Base-by-base conservation (phyloP, 2,888 invertebrate genomes). In the Hemaris fuciformis region DNA sequence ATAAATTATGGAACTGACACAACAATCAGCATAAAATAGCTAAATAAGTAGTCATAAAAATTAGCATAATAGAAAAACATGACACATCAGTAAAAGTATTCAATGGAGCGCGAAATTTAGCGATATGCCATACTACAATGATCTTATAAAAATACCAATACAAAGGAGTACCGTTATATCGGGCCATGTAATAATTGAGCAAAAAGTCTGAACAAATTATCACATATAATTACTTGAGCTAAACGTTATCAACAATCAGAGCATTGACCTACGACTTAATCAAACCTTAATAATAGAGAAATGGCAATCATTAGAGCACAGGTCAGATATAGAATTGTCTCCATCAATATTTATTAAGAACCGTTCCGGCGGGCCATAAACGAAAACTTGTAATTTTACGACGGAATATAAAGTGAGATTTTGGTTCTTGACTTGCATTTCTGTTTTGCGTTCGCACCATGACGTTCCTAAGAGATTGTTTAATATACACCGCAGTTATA, bases 371-470 rank as follows among this genome's bases (percentile, higher is more conserved):
- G 69, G 64, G 72, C 75, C 74, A 77, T 79, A 80, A 77, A 77
- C 74, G 66, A 71, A 78, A 81, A 80, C 80, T 81, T 76, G 78
- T 82, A 80, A 79, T 81, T 79, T 81, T 69, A 75, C 74, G 74
- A 74, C 69, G 69, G 79, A 74, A 87, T 88, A 88, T 86, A 88
- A 83, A 77, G 73, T 81, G 77, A 72, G 78, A 74, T 71, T 68
- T 73, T 69, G 73, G 69, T 69, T 72, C 69, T 70, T 65, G 66
- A 69, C 68, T 74, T 83, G 82, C 87, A 88, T 86, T 88, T 78
- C 68, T 70, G 66, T 74, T 74, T 69, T 64, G 73, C 65, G 64
- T 73, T 73, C 75, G 74, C 77, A 80, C 73, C 75, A 87, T 84
- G 87, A 75, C 76, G 75, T 71, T 77, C 62, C 66, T 66, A 64